Evolutionary conservation across 1,140 invertebrate genomes (phyloP).

Genomic region (Aphaenogaster ashmeadi): DNA sequence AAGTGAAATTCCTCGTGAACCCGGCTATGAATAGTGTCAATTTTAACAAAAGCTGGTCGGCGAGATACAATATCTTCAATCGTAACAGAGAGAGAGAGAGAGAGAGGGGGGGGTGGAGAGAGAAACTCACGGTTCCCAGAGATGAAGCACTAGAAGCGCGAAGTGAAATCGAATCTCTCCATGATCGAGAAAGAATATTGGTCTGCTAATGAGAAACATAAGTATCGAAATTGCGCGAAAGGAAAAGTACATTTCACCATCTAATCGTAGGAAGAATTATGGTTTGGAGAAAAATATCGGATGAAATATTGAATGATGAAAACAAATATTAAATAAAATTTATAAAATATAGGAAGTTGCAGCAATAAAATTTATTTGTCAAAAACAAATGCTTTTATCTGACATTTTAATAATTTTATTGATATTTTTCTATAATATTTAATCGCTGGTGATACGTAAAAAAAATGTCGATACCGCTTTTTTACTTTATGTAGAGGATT

Average conservation of each 20-base stretch:
- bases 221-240: neutral
- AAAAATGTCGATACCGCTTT: neutral
- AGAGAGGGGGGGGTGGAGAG: neutral
- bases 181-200: constrained; percentile 25
- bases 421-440: constrained; percentile 16
- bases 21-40: constrained; percentile 27
- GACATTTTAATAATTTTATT: constrained; percentile 15
- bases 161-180: constrained; percentile 39
- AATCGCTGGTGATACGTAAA: neutral
- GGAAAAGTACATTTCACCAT: constrained; percentile 9
- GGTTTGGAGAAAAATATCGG: neutral
- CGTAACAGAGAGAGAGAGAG: neutral
- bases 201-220: constrained; percentile 3
- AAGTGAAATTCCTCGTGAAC: constrained; percentile 32
- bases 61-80: constrained; percentile 29
- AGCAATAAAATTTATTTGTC: neutral
- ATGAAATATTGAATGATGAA: neutral
- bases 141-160: constrained; percentile 35
- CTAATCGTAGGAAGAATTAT: neutral
- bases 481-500: neutral
- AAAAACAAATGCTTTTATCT: neutral
- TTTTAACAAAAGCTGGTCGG: constrained; percentile 40
- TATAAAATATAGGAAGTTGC: neutral
- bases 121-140: constrained; percentile 2
- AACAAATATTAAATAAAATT: neutral